These are phyloP conservation scores for Caenorhabditis sp. DNA, from an alignment of 2,888 invertebrate genomes.

Conservation along the genomic window DNA sequence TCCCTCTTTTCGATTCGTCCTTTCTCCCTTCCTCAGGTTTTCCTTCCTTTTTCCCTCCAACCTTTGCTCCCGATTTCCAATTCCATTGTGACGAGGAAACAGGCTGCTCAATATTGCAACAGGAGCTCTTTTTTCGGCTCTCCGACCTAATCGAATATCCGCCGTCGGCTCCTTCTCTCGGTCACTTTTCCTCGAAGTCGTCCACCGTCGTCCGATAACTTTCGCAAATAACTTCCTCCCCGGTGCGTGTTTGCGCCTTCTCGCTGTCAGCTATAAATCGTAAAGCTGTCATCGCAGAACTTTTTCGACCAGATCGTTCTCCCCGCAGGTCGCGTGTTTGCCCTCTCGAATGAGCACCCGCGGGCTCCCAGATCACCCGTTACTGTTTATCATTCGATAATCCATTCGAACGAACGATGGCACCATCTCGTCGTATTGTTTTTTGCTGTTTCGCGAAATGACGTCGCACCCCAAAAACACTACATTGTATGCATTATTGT, in stretches of 20 bases:
- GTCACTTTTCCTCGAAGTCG: not conserved
- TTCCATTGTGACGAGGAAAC: conserved; percentile 42
- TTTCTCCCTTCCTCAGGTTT: conserved; percentile 6
- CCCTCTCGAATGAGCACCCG: conserved; percentile 24
- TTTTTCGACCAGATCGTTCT: conserved; percentile 44
- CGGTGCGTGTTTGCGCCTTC: conserved; percentile 15
- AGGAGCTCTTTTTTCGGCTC: conserved; percentile 7
- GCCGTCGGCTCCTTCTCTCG: too few species aligned
- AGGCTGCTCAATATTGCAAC: conserved; percentile 36
- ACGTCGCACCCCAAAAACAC: conserved; percentile 20
- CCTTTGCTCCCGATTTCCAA: conserved; percentile 16
- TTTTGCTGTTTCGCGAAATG: not conserved
- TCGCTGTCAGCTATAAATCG: conserved; percentile 43
- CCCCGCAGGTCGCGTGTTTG: conserved; percentile 28
- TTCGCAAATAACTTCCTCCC: conserved; percentile 26
- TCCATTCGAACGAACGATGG: conserved; percentile 2
- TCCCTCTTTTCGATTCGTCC: conserved; percentile 1
- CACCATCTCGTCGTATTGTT: conserved; percentile 5
- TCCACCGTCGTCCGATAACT: conserved; percentile 1
- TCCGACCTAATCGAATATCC: conserved; percentile 36
- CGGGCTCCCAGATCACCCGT: conserved; percentile 33
- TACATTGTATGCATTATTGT: conserved; percentile 33
- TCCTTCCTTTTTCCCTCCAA: not conserved
- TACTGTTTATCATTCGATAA: conserved; percentile 33
- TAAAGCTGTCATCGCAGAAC: conserved; percentile 46